phyloP scores from a whole-genome alignment of 2,797 vertebrate species.

The Ctenopoma multispine region DNA sequence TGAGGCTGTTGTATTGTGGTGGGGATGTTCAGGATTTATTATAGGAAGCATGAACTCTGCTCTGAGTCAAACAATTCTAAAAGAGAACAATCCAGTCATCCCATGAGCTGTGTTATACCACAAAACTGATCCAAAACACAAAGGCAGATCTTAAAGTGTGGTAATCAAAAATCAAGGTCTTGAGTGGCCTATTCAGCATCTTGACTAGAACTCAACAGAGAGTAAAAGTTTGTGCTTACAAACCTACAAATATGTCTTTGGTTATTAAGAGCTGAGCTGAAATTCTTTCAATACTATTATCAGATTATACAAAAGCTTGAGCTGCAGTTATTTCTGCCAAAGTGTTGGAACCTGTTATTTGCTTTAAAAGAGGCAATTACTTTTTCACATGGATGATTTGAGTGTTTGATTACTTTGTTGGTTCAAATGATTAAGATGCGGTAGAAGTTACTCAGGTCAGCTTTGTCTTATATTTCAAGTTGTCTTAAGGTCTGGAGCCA shows the following conservation, averaged over 20 bases:
- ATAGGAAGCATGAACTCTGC: neutral
- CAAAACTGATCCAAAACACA: neutral
- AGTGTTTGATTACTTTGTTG: slow-evolving; percentile 7
- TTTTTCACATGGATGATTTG: slow-evolving; percentile 23
- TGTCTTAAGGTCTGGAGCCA: slow-evolving; percentile 16
- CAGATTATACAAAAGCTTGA: slow-evolving; percentile 1
- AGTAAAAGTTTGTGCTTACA: neutral
- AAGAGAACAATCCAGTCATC: neutral
- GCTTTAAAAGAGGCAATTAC: slow-evolving; percentile 22
- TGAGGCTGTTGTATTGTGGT: neutral
- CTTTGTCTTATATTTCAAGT: neutral
- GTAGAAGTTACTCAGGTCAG: slow-evolving; percentile 16
- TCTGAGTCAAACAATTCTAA: neutral
- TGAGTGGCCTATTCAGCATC: neutral
- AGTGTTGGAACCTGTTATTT: slow-evolving; percentile 20
- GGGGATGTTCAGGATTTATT: neutral
- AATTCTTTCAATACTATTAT: slow-evolving; percentile 7
- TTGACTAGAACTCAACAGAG: neutral
- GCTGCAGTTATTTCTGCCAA: slow-evolving; percentile 15
- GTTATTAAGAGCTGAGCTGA: neutral
- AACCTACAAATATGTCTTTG: slow-evolving; percentile 5
- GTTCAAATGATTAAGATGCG: slow-evolving; percentile 12
- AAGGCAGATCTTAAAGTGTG: neutral
- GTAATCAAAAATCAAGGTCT: neutral
- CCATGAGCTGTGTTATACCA: neutral